phyloP scores from a whole-genome alignment of 2,113 vertebrate genomes.

The Amphiprion ocellaris region DNA sequence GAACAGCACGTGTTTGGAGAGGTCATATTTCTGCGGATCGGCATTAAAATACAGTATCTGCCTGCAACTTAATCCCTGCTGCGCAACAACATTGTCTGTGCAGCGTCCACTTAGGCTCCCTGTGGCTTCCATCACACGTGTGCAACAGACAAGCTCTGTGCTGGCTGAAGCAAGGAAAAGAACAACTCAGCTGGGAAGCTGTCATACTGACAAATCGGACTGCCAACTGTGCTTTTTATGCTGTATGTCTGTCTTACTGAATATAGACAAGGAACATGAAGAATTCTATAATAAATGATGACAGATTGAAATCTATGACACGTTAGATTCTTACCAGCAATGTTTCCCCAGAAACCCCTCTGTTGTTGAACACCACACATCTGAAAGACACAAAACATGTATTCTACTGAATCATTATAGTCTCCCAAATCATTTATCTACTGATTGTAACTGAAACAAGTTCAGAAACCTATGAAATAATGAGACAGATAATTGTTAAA shows the following conservation, averaged over 20 bases:
- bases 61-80: constrained; percentile 68
- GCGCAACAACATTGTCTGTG: constrained; percentile 62
- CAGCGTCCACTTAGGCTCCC: constrained; percentile 20
- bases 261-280: not conserved
- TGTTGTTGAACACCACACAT: constrained; percentile 93
- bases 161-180: constrained; percentile 21
- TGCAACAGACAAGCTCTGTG: constrained; percentile 14
- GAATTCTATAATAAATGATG: not conserved
- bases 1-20: constrained; percentile 46
- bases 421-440: not conserved
- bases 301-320: not conserved
- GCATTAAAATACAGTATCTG: constrained; percentile 65
- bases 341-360: constrained; percentile 90
- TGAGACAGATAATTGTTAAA: too few relatives aligned
- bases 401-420: not conserved
- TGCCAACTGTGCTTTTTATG: not conserved
- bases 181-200: constrained; percentile 32
- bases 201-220: not conserved
- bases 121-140: constrained; percentile 39
- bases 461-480: too few relatives aligned
- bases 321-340: constrained; percentile 91
- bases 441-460: not conserved
- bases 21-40: constrained; percentile 60
- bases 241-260: not conserved
- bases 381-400: constrained; percentile 85